Percentiles rank a stretch among this genome's conserved stretches.
phyloP scores from a whole-genome alignment of 2,888 invertebrate species.

The Epicampocera succincta region DNA sequence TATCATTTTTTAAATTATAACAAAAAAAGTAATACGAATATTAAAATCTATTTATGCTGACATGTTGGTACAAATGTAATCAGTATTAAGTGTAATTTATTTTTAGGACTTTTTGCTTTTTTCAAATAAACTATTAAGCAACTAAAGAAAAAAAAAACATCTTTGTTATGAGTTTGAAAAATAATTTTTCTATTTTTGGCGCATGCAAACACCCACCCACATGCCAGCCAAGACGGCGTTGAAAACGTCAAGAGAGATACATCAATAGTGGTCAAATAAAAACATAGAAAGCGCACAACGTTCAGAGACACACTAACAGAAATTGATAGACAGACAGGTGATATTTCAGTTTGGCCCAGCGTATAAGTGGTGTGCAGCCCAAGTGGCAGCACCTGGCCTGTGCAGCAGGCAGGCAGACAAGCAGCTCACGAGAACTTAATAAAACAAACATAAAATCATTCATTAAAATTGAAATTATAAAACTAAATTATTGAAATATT shows the following conservation, averaged over 20 bases:
- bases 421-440: conserved; percentile 9
- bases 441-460: conserved; percentile 7
- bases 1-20: not conserved
- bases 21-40: not conserved
- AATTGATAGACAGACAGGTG: conserved; percentile 70
- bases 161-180: conserved; percentile 27
- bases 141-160: conserved; percentile 36
- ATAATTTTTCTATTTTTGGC: conserved; percentile 42
- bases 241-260: conserved; percentile 60
- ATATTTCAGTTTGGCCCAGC: conserved; percentile 47
- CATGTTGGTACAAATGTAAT: not conserved
- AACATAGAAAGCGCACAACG: conserved; percentile 1
- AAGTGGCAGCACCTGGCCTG: conserved; percentile 57
- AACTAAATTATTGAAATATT: conserved; percentile 48
- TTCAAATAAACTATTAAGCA: conserved; percentile 22
- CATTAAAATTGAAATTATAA: conserved; percentile 32
- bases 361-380: conserved; percentile 31
- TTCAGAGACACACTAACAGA: conserved; percentile 55
- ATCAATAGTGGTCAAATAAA: conserved; percentile 5
- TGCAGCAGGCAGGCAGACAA: not conserved
- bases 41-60: not conserved
- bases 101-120: conserved; percentile 15
- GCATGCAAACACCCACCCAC: conserved; percentile 59
- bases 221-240: conserved; percentile 64
- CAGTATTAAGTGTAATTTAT: not conserved